Conservation (phyloP, 1,140 invertebrate genomes). For the Archivesica marissinica region DNA sequence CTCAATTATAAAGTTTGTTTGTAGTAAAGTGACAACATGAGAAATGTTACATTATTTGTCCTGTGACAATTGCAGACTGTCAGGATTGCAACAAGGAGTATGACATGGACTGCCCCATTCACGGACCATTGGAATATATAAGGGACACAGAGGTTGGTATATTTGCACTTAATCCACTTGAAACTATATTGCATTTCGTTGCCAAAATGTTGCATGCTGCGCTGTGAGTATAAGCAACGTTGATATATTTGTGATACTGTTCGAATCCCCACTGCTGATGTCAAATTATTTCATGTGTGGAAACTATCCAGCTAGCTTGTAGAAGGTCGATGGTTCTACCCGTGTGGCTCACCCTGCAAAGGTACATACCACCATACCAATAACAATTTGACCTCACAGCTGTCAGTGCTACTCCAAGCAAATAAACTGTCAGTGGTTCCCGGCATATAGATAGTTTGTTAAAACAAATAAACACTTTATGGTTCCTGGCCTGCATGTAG, state of each 20-base stretch:
- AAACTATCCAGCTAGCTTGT: too few relatives aligned
- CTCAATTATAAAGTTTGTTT: too few relatives aligned
- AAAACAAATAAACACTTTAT: too few relatives aligned
- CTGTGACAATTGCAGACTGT: too few relatives aligned
- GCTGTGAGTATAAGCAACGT: neutral
- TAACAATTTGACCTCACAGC: neutral
- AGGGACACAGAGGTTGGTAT: conserved; percentile 38
- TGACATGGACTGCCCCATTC: conserved; percentile 59
- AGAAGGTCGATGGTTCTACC: too few relatives aligned
- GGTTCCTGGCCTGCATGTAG: too few relatives aligned
- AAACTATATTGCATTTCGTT: neutral
- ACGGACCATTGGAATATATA: conserved; percentile 53
- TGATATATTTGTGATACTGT: neutral
- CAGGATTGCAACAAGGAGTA: conserved; percentile 63
- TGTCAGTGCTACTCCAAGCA: neutral
- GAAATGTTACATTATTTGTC: too few relatives aligned
- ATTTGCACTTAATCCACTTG: neutral
- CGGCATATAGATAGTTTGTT: too few relatives aligned
- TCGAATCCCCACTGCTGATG: too few relatives aligned
- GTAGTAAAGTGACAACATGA: too few relatives aligned
- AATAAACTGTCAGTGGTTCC: neutral
- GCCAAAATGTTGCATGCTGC: neutral
- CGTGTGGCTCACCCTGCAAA: too few relatives aligned
- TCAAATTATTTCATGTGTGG: too few relatives aligned
- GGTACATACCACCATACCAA: neutral